Evolutionary conservation across 2,113 vertebrate species (phyloP).

Genomic region (Grallaria varia): DNA sequence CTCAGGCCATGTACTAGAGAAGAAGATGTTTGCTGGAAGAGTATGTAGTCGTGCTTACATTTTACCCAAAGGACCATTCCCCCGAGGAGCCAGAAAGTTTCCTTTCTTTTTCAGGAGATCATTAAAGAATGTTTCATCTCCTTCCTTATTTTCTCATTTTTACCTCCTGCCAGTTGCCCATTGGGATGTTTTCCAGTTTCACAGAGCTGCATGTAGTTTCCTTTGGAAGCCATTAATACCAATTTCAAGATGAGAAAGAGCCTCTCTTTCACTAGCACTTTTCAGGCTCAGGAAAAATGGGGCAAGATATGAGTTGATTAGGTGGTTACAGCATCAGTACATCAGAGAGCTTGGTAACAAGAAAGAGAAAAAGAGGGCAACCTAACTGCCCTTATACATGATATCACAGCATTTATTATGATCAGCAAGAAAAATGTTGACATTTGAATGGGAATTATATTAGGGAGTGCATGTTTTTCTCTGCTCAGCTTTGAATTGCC

Average conservation of each 20-base stretch:
- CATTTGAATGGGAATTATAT: neutral
- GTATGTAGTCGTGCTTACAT: neutral
- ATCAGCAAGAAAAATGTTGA: neutral
- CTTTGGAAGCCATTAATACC: neutral
- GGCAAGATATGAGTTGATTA: neutral
- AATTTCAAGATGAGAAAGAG: neutral
- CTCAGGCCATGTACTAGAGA: neutral
- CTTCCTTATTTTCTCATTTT: neutral
- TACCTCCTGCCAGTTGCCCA: neutral
- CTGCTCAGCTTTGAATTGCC: neutral
- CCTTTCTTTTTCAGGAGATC: neutral
- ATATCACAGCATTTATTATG: neutral
- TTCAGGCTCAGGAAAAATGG: neutral
- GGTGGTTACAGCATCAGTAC: neutral
- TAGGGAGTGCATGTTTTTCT: neutral
- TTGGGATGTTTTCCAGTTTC: neutral
- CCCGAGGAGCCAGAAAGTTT: neutral
- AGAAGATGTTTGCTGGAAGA: neutral
- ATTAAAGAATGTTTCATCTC: slow-evolving; percentile 15
- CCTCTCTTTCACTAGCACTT: neutral
- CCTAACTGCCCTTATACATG: neutral
- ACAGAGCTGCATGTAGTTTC: neutral
- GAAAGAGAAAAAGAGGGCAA: neutral
- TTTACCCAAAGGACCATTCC: neutral
- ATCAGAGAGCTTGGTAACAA: neutral